Conservation (phyloP, 2,113 vertebrate species). For the Poecile atricapillus region DNA sequence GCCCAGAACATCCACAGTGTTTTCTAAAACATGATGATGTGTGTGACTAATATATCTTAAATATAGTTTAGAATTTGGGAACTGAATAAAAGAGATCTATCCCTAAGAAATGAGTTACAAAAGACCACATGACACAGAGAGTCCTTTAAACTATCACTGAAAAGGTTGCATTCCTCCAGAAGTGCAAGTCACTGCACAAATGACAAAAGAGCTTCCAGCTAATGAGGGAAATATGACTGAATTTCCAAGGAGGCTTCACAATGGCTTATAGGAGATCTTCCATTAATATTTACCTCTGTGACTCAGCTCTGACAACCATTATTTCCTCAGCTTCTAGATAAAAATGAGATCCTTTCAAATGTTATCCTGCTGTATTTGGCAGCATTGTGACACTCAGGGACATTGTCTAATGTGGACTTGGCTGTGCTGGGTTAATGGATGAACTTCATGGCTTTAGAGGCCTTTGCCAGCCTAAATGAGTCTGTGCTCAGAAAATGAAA, state of each 20-base stretch:
- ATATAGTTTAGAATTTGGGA: neutral
- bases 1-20: fast-evolving
- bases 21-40: neutral
- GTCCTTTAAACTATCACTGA: neutral
- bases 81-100: neutral
- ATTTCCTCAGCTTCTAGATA: neutral
- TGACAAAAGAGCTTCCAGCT: neutral
- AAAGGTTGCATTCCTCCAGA: neutral
- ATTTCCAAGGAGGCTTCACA: neutral
- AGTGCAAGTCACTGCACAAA: neutral
- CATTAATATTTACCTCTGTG: neutral
- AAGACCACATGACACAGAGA: neutral
- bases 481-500: neutral
- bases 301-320: neutral
- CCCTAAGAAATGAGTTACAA: neutral
- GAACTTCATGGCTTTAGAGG: neutral
- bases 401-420: neutral
- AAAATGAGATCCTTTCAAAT: neutral
- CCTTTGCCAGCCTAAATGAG: neutral
- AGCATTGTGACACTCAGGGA: neutral
- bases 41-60: neutral
- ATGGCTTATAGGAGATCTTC: neutral
- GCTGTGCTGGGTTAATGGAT: neutral
- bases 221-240: neutral
- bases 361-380: neutral